These are phyloP conservation scores for Ligdia adustata DNA, from an alignment of 2,888 invertebrate species.

Conservation along the genomic window DNA sequence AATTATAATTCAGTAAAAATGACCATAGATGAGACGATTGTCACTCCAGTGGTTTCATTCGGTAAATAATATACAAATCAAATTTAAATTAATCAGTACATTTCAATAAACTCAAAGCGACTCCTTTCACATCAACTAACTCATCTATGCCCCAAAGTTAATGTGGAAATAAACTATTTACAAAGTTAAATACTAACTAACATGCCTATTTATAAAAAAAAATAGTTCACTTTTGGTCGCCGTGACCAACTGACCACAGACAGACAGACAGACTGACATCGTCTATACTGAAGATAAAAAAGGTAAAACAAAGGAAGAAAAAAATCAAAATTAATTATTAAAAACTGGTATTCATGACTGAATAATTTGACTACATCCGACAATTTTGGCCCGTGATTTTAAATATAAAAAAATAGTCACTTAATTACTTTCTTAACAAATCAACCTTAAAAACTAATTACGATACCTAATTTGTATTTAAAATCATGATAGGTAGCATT, in stretches of 20 bases:
- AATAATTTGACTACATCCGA: constrained; percentile 70
- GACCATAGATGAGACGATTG: constrained; percentile 75
- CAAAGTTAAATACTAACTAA: constrained; percentile 42
- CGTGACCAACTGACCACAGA: constrained; percentile 20
- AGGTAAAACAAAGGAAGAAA: background rate
- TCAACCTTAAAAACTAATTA: constrained; percentile 36
- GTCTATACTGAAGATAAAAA: background rate
- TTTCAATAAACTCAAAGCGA: constrained; percentile 76
- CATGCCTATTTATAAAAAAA: constrained; percentile 38
- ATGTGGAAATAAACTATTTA: constrained; percentile 33
- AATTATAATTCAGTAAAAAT: too few relatives aligned
- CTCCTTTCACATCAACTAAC: constrained; percentile 46
- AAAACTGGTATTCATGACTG: constrained; percentile 66
- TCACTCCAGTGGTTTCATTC: constrained; percentile 62
- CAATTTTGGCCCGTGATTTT: constrained; percentile 79
- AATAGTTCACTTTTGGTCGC: constrained; percentile 41
- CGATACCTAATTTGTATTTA: constrained; percentile 43
- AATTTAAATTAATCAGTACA: constrained; percentile 82
- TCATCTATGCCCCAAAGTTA: constrained; percentile 16
- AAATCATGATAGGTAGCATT: too few relatives aligned
- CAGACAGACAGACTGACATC: background rate
- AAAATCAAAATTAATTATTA: constrained; percentile 28
- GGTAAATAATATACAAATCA: constrained; percentile 71
- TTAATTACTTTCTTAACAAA: constrained; percentile 45
- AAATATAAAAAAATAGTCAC: constrained; percentile 63